phyloP scores from a whole-genome alignment of 2,113 vertebrate species.

The Azemiops feae region DNA sequence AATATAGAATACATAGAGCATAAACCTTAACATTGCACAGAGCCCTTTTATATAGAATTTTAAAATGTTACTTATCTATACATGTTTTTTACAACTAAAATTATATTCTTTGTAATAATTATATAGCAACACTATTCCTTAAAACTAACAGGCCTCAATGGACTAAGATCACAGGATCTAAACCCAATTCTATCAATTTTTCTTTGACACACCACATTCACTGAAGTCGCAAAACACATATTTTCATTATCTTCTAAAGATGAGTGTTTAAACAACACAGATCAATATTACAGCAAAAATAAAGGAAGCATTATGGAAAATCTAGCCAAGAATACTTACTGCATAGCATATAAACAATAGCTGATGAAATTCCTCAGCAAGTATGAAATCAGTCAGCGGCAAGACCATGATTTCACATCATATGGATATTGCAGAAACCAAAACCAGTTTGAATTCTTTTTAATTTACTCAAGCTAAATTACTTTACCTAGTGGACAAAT shows the following conservation, averaged over 20 bases:
- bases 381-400: background rate
- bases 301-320: background rate
- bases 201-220: background rate
- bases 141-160: background rate
- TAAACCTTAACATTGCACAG: background rate
- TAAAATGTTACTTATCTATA: background rate
- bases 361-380: conserved; percentile 10
- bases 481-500: background rate
- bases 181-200: background rate
- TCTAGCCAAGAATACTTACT: too few relatives aligned
- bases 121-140: background rate
- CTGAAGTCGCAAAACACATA: background rate
- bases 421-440: background rate
- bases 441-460: background rate
- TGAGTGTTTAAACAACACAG: background rate
- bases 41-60: background rate
- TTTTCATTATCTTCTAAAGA: background rate
- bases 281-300: background rate
- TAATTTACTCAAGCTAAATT: background rate
- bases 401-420: background rate
- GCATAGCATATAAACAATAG: background rate
- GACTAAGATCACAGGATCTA: background rate
- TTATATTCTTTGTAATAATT: background rate
- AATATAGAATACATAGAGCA: background rate
- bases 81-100: background rate